Evolutionary conservation across 1,140 invertebrate species (phyloP), one percentile per base, ranked within the genome.

Genomic region (Pentalonia nigronervosa): DNA sequence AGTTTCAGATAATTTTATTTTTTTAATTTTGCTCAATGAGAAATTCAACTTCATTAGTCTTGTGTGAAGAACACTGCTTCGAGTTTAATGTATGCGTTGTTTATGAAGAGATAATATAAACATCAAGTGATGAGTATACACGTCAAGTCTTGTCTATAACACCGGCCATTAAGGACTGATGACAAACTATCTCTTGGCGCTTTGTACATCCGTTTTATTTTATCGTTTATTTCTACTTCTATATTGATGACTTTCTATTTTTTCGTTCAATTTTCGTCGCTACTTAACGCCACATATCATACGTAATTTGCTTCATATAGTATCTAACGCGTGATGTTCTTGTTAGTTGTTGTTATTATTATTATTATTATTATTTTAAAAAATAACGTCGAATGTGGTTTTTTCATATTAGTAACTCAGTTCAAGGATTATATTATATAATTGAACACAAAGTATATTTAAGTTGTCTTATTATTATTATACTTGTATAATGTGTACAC

Each of bases 131-230:
- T 91, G 90, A 91, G 41, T 91, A 50, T 83, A 76, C 90, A 48
- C 90, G 90, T 91, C 90, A 91, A 91, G 47, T 81, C 90, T 50
- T 48, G 90, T 91, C 90, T 14, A 91, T 91, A 91, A 83, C 90
- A 83, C 90, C 67, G n/a, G 90, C 50, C 90, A 91, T 91, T 91
- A 91, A 76, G 67, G 67, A 25, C 67, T 25, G 90, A 91, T 91
- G 90, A 91, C 90, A 91, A 91, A 91, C 90, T 91, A 91, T 67
- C 60, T 91, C 90, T 91, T 91, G 90, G 90, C 90, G 90, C 90
- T 91, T 36, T 91, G 67, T 76, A 21, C 20, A 47, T 91, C 67
- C n/a, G 41, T 91, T 91, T 83, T 47, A 81, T 14, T 17, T 91
- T 91, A 34, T 53, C 21, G 48, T 89, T 30, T 81, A 45, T 50